These are phyloP conservation scores for Frankliniella fusca DNA, from an alignment of 2,888 invertebrate species.

Conservation along the genomic window DNA sequence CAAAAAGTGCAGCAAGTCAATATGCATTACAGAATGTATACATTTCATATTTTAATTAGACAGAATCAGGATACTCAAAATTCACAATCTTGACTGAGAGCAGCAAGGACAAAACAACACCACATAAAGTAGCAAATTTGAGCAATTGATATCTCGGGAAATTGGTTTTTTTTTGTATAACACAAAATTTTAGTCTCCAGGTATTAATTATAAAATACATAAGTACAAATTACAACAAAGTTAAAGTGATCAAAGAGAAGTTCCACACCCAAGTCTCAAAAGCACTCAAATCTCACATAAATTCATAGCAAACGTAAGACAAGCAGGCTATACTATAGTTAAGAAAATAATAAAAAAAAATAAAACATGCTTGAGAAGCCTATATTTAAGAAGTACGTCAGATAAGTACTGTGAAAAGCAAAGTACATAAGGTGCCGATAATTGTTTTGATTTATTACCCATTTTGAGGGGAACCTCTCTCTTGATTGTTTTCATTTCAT, in stretches of 20 bases:
- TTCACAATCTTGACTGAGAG: not conserved
- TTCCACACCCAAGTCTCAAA: not conserved
- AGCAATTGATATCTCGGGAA: no score
- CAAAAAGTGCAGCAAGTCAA: no score
- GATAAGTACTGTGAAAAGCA: not conserved
- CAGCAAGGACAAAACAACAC: not conserved
- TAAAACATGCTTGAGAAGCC: not conserved
- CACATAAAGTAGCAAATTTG: no score
- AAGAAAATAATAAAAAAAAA: not conserved
- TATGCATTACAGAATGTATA: not conserved
- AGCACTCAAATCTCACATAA: not conserved
- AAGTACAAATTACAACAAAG: not conserved
- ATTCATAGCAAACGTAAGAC: not conserved
- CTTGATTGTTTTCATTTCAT: constrained; percentile 16
- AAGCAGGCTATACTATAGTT: not conserved
- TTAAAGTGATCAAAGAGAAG: not conserved
- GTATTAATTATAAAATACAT: not conserved
- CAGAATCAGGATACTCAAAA: not conserved
- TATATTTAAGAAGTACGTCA: not conserved
- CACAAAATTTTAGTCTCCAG: no score
- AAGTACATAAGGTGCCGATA: not conserved
- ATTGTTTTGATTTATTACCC: not conserved
- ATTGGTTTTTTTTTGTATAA: no score
- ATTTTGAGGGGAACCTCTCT: constrained; percentile 12
- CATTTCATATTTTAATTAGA: not conserved